A percentile compares a stretch with the other conserved stretches of the same genome.
phyloP scores from a whole-genome alignment of 2,888 invertebrate species.

The Cyaniris semiargus region DNA sequence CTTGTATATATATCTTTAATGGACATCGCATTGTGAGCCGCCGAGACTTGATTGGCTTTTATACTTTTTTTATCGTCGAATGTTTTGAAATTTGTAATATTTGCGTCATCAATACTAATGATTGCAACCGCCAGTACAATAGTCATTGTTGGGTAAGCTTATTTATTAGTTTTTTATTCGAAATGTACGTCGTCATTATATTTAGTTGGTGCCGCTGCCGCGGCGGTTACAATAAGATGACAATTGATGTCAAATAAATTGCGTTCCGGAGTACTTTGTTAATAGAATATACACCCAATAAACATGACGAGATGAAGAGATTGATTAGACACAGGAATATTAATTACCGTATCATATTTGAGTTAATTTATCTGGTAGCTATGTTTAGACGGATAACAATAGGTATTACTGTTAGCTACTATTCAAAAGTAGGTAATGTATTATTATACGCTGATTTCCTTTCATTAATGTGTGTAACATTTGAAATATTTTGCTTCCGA shows the following conservation, averaged over 20 bases:
- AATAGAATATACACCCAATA: conserved; percentile 48
- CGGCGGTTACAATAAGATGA: conserved; percentile 64
- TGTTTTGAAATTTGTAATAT: conserved; percentile 67
- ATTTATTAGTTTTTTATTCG: conserved; percentile 55
- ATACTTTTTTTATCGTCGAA: conserved; percentile 60
- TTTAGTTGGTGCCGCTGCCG: conserved; percentile 70
- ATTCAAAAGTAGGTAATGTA: neutral
- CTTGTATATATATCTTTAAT: conserved; percentile 63
- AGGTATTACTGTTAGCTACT: neutral
- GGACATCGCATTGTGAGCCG: conserved; percentile 51
- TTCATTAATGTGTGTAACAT: neutral
- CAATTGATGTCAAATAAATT: conserved; percentile 53
- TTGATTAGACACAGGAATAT: conserved; percentile 40
- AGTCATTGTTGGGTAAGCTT: conserved; percentile 70
- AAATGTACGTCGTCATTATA: conserved; percentile 74
- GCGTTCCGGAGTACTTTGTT: conserved; percentile 43
- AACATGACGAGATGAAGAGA: conserved; percentile 42
- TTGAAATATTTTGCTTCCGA: neutral
- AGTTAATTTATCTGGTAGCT: conserved; percentile 28
- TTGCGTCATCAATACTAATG: conserved; percentile 80
- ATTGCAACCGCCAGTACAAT: conserved; percentile 75
- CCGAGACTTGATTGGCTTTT: conserved; percentile 71
- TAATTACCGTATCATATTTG: conserved; percentile 39
- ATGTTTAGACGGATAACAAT: conserved; percentile 14
- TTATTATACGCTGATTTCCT: neutral